Evolutionary conservation across 2,113 vertebrate genomes (phyloP), one percentile per base, ranked within the genome.

Genomic region (Corythornis cristatus): DNA sequence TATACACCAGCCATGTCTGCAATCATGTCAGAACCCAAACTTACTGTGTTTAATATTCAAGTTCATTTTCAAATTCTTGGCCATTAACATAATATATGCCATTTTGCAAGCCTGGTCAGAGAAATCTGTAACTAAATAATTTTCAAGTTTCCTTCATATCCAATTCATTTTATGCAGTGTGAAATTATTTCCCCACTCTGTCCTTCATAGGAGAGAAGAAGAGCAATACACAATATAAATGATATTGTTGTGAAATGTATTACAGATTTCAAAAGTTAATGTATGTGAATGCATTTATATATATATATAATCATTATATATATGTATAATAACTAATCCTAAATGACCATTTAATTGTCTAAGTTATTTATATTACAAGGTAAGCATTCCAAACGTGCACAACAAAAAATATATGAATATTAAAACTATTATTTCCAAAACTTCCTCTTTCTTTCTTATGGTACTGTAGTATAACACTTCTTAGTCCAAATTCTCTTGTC

Each of bases 81-180:
- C 97, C 74, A 98, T 98, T 98, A 98, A 97, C 97, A 98, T 98
- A 98, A 98, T 97, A 96, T 97, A 98, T 98, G 95, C 96, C 67
- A 97, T 75, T 98, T 97, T 98, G 93, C 97, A 98, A 98, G 97
- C 97, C 97, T 95, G 98, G 98, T 98, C 97, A 98, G 93, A 97
- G 95, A 97, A 96, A 96, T 97, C 97, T 98, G 97, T 97, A 98
- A 97, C 97, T 97, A 98, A 98, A 98, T 98, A 98, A 98, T 98
- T 98, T 98, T 98, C 98, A 97, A 98, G 96, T 97, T 97, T 97
- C 95, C 97, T 97, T 98, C 97, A 97, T 97, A 98, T 95, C 96
- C 97, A 97, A 98, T 97, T 97, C 86, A 97, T 97, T 97, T 97
- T 97, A 98, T 98, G 97, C 97, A 97, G 98, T 97, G 98, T 98